These are phyloP conservation scores for Eupithecia subfuscata DNA, from an alignment of 2,888 invertebrate genomes.

Conservation along the genomic window DNA sequence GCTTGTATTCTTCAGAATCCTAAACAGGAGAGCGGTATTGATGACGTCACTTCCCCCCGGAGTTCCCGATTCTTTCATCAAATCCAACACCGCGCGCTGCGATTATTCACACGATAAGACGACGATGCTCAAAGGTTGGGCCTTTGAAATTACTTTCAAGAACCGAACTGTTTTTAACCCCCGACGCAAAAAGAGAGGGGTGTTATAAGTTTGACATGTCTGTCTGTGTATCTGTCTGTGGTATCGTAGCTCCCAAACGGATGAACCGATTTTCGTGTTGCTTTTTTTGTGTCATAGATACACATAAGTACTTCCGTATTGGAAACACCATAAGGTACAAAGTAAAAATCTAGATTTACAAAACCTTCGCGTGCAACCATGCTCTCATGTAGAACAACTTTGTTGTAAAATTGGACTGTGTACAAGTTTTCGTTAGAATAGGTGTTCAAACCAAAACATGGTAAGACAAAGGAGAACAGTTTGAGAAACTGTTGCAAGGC, in stretches of 20 bases:
- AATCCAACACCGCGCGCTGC: conserved; percentile 70
- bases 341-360: not conserved
- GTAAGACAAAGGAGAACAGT: not conserved
- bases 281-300: too few species aligned
- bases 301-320: too few species aligned
- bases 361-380: not conserved
- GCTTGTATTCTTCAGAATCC: not conserved
- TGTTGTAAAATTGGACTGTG: not conserved
- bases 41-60: conserved; percentile 71
- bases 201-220: too few species aligned
- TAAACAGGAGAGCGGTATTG: conserved; percentile 37
- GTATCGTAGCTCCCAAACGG: too few species aligned
- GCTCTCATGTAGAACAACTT: not conserved
- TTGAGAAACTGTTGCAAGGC: conserved; percentile 29
- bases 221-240: too few species aligned
- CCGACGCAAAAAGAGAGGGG: too few species aligned
- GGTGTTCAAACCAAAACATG: conserved; percentile 3
- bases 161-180: not conserved
- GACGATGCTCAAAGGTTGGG: conserved; percentile 59
- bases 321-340: too few species aligned
- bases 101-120: conserved; percentile 77
- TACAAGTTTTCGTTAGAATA: not conserved
- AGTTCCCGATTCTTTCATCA: conserved; percentile 73
- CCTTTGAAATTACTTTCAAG: not conserved
- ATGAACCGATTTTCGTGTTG: too few species aligned